A percentile compares a stretch with the other conserved stretches of the same genome.
Conservation (phyloP, 1,140 invertebrate genomes). For the Caenorhabditis remanei region DNA sequence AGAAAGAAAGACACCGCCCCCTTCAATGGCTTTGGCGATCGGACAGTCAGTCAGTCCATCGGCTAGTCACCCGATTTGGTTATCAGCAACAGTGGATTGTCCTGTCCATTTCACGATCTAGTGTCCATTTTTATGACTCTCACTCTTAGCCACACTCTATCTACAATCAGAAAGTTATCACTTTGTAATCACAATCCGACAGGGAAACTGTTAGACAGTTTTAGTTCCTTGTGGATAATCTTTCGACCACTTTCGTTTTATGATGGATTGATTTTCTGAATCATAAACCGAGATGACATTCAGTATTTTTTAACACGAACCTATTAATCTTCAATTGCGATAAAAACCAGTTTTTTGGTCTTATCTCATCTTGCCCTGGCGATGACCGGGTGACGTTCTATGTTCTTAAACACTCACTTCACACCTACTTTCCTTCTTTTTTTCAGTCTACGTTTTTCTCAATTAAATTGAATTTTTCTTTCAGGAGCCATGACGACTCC, state of each 20-base stretch:
- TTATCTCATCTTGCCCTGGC: constrained; percentile 24
- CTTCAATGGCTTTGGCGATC: background rate
- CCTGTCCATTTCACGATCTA: constrained; percentile 40
- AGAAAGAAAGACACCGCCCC: constrained; percentile 35
- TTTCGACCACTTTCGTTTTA: constrained; percentile 8
- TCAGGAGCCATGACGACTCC: constrained; percentile 36
- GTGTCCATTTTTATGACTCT: background rate
- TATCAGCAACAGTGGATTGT: constrained; percentile 13
- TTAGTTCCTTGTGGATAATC: constrained; percentile 16
- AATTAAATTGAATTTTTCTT: background rate
- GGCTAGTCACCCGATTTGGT: constrained; percentile 40
- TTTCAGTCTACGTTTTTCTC: background rate
- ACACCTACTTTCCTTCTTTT: background rate
- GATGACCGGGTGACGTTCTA: background rate
- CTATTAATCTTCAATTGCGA: constrained; percentile 14
- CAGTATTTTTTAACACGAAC: constrained; percentile 17
- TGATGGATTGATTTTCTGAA: constrained; percentile 17
- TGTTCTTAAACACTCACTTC: constrained; percentile 22
- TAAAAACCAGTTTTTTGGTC: constrained; percentile 25
- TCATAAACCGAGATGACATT: background rate
- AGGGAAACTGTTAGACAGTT: constrained; percentile 1
- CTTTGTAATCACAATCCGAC: background rate
- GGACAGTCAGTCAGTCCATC: constrained; percentile 47
- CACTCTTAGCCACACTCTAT: background rate
- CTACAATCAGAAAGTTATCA: background rate